A percentile compares a stretch with the other conserved stretches of the same genome.
phyloP scores from a whole-genome alignment of 2,888 invertebrate species.

The Pseudolycoriella hygida region DNA sequence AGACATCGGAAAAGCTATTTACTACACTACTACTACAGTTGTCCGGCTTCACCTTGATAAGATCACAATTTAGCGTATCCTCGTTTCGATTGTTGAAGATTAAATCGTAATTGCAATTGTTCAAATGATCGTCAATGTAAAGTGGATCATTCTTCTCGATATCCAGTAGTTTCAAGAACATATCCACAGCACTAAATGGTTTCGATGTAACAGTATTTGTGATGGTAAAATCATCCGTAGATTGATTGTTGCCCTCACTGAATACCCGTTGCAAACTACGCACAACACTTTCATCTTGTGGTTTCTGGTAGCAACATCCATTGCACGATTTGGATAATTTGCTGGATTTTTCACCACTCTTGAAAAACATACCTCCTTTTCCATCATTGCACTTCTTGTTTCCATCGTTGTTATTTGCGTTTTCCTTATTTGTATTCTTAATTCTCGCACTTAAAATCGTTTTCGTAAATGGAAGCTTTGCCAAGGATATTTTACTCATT shows the following conservation, averaged over 20 bases:
- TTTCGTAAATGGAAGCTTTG: conserved; percentile 15
- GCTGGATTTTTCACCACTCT: not conserved
- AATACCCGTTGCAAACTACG: conserved; percentile 4
- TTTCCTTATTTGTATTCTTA: conserved; percentile 23
- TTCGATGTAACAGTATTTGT: not conserved
- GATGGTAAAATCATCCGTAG: not conserved
- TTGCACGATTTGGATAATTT: conserved; percentile 4
- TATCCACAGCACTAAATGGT: conserved; percentile 3
- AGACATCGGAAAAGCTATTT: not conserved
- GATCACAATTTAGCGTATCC: conserved; percentile 2
- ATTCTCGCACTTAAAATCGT: conserved; percentile 24
- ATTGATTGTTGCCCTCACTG: conserved; percentile 2
- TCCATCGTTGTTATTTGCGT: conserved; percentile 12
- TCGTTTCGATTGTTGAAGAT: conserved; percentile 3
- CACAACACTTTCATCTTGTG: not conserved
- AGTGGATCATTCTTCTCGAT: conserved; percentile 2
- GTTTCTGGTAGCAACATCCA: conserved; percentile 1
- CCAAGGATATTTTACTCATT: conserved; percentile 11
- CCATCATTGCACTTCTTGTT: no score
- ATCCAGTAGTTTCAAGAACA: conserved; percentile 1
- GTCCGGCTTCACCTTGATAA: not conserved
- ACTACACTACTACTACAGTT: not conserved
- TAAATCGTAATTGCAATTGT: conserved; percentile 4
- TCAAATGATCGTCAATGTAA: conserved; percentile 1
- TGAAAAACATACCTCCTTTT: no score